Evolutionary conservation across 37 sponge, comb jelly and placozoan genomes (phyloP).

Genomic region (Crambe crambe): DNA sequence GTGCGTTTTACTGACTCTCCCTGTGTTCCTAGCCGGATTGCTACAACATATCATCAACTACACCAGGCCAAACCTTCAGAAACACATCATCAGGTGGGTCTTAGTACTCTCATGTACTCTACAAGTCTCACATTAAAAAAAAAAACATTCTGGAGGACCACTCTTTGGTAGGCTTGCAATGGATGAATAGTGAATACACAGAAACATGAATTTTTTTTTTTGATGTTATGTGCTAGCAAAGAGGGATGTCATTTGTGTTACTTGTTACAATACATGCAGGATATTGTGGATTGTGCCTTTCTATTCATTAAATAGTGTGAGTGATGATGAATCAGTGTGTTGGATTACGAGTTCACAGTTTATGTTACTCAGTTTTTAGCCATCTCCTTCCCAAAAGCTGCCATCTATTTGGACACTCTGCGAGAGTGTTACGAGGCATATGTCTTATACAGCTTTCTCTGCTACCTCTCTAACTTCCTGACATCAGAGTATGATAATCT

Average conservation of each 20-base stretch:
- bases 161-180: slow-evolving; percentile 22
- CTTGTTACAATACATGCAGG: slow-evolving; percentile 25
- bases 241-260: neutral
- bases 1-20: slow-evolving; percentile 84
- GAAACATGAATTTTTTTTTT: slow-evolving; percentile 6
- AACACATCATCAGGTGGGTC: slow-evolving; percentile 83
- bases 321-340: neutral
- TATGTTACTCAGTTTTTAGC: slow-evolving; percentile 62
- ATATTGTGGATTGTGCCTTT: slow-evolving; percentile 90
- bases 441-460: slow-evolving; percentile 91
- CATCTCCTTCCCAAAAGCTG: slow-evolving; percentile 42
- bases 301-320: slow-evolving; percentile 85
- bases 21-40: slow-evolving; percentile 75
- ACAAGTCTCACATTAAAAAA: too few relatives aligned
- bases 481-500: slow-evolving; percentile 59
- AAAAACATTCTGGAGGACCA: too few relatives aligned
- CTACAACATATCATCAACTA: slow-evolving; percentile 86
- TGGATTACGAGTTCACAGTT: neutral
- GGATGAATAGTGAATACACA: neutral
- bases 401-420: slow-evolving; percentile 70
- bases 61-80: slow-evolving; percentile 86
- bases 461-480: slow-evolving; percentile 86
- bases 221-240: neutral
- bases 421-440: slow-evolving; percentile 91
- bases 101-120: slow-evolving; percentile 26